A percentile compares a stretch with the other conserved stretches of the same genome.
These are phyloP conservation scores for Meghimatium bilineatum DNA, from an alignment of 2,888 invertebrate species.

Conservation along the genomic window DNA sequence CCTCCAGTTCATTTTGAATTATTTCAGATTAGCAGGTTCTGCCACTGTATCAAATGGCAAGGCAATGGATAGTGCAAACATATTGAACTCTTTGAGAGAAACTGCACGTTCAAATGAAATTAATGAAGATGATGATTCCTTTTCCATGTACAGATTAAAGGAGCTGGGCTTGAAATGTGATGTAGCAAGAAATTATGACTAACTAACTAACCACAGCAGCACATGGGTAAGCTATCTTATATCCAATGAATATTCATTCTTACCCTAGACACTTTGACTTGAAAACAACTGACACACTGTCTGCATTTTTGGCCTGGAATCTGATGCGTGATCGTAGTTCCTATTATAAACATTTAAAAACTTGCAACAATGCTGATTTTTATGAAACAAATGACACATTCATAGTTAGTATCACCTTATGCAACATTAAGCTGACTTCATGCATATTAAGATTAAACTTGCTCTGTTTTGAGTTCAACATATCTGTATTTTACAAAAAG, in stretches of 20 bases:
- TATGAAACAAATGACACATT: slow-evolving; percentile 1
- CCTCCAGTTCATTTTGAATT: too few relatives aligned
- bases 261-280: slow-evolving; percentile 84
- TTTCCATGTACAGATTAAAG: too few relatives aligned
- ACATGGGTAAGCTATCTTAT: background rate
- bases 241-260: slow-evolving; percentile 10
- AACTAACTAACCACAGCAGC: too few relatives aligned
- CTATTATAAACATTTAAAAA: slow-evolving; percentile 77
- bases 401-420: background rate
- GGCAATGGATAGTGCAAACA: too few relatives aligned
- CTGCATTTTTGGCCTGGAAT: slow-evolving; percentile 86
- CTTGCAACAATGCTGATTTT: slow-evolving; percentile 5
- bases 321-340: slow-evolving; percentile 93
- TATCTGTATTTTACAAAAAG: background rate
- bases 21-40: too few relatives aligned
- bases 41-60: too few relatives aligned
- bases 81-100: too few relatives aligned
- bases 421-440: background rate
- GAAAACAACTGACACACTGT: slow-evolving; percentile 88
- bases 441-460: background rate
- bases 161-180: too few relatives aligned
- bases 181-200: too few relatives aligned
- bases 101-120: too few relatives aligned
- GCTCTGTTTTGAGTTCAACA: background rate
- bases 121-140: too few relatives aligned